Evolutionary conservation across 2,888 invertebrate species (phyloP).

Genomic region (Stenurella melanura): DNA sequence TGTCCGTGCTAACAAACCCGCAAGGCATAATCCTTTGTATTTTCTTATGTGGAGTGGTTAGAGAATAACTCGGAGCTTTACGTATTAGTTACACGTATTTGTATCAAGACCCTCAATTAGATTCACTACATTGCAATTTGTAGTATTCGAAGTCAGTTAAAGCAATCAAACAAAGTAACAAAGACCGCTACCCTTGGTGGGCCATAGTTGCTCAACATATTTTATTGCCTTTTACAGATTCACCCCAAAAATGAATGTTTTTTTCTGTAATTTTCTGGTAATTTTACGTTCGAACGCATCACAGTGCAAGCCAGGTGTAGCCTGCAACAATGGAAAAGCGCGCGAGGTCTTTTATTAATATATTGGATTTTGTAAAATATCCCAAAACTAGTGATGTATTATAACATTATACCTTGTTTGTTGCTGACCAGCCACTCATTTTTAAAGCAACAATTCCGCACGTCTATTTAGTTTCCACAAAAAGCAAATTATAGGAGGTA

Average conservation of each 20-base stretch:
- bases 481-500: constrained; percentile 68
- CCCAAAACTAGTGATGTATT: constrained; percentile 45
- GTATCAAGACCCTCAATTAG: constrained; percentile 67
- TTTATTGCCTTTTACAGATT: constrained; percentile 68
- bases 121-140: constrained; percentile 66
- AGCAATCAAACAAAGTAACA: constrained; percentile 49
- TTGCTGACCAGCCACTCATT: constrained; percentile 63
- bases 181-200: constrained; percentile 57
- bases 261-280: constrained; percentile 70
- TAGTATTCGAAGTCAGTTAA: constrained; percentile 59
- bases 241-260: constrained; percentile 65
- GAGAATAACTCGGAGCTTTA: constrained; percentile 57
- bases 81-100: constrained; percentile 66
- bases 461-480: constrained; percentile 70
- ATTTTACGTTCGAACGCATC: constrained; percentile 69
- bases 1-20: constrained; percentile 22
- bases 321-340: constrained; percentile 63
- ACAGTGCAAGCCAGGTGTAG: constrained; percentile 66
- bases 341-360: constrained; percentile 68
- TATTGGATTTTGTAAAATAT: constrained; percentile 67
- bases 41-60: constrained; percentile 58
- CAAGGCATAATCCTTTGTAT: constrained; percentile 54
- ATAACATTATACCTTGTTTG: constrained; percentile 55
- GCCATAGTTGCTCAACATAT: constrained; percentile 63
- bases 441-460: constrained; percentile 44